Evolutionary conservation across 2,113 vertebrate genomes (phyloP).

Genomic region (Chionis minor): DNA sequence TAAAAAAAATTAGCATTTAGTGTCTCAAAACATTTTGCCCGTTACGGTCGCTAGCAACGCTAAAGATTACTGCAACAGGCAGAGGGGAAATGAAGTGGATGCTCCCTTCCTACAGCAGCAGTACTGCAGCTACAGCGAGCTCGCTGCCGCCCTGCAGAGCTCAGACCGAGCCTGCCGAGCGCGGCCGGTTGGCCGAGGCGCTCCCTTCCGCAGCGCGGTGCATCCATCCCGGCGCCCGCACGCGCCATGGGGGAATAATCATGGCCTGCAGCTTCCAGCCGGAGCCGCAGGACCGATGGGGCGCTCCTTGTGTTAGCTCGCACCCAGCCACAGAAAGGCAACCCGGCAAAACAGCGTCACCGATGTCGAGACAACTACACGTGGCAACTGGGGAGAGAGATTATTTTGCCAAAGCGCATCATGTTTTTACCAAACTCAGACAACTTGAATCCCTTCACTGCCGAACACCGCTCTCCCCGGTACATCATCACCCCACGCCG

Average conservation of each 20-base stretch:
- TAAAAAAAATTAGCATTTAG: background rate
- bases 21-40: background rate
- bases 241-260: too few species aligned
- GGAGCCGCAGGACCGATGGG: background rate
- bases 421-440: background rate
- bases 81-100: background rate
- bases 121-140: background rate
- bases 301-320: background rate
- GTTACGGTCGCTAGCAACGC: background rate
- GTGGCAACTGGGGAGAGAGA: background rate
- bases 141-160: background rate
- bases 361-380: fast-evolving
- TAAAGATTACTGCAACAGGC: background rate
- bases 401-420: background rate
- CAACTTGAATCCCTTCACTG: background rate
- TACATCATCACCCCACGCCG: background rate
- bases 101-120: background rate
- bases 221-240: too few species aligned
- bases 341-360: background rate
- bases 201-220: too few species aligned
- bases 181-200: fast-evolving
- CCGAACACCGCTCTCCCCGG: background rate
- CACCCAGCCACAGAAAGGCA: background rate
- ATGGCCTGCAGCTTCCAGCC: background rate
- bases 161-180: background rate